phyloP scores from a whole-genome alignment of 2,888 invertebrate species.

The Periphyllus acericola region DNA sequence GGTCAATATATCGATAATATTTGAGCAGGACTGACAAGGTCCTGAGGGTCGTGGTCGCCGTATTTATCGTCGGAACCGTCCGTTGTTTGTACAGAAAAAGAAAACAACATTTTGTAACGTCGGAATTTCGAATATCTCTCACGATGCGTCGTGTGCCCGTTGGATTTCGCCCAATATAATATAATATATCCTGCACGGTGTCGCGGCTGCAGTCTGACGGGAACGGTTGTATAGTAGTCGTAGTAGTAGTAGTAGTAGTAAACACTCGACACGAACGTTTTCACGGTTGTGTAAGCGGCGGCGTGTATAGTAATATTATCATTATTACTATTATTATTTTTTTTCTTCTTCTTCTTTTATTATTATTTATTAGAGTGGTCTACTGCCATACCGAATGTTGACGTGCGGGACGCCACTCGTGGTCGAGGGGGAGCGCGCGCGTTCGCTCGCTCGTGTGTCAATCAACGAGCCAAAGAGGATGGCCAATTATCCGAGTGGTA shows the following conservation, averaged over 20 bases:
- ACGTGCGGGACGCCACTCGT: constrained; percentile 39
- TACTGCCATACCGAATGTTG: constrained; percentile 9
- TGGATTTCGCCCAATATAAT: constrained; percentile 41
- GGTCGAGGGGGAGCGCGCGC: constrained; percentile 34
- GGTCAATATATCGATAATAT: constrained; percentile 22
- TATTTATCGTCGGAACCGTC: constrained; percentile 20
- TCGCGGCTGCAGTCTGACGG: not conserved
- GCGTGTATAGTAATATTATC: constrained; percentile 35
- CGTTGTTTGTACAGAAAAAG: constrained; percentile 11
- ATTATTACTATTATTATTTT: not conserved
- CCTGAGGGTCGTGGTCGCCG: constrained; percentile 5
- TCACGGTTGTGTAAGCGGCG: constrained; percentile 28
- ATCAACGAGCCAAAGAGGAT: constrained; percentile 19
- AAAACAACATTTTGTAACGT: constrained; percentile 11
- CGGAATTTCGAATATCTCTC: constrained; percentile 27
- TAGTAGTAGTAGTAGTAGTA: constrained; percentile 18
- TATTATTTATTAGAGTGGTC: constrained; percentile 25
- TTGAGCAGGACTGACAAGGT: constrained; percentile 26
- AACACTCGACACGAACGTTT: constrained; percentile 54
- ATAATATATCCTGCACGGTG: not conserved
- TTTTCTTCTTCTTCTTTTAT: constrained; percentile 19
- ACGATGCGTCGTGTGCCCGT: not conserved
- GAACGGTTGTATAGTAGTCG: not conserved
- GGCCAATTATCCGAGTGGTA: constrained; percentile 32
- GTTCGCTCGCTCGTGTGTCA: constrained; percentile 17